These are phyloP conservation scores for Crocallis elinguaria DNA, from an alignment of 2,888 invertebrate genomes.

Conservation along the genomic window DNA sequence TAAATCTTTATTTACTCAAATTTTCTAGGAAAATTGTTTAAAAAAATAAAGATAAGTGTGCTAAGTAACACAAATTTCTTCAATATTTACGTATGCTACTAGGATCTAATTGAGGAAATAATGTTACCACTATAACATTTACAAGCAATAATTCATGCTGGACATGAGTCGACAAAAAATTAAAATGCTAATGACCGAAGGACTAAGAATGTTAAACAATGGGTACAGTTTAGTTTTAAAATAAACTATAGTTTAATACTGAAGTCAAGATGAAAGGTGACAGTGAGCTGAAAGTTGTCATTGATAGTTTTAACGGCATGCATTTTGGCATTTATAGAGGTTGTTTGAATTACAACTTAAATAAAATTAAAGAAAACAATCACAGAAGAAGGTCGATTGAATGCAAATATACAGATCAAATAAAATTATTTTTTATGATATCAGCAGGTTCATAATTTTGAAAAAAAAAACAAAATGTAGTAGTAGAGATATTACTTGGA, in stretches of 20 bases:
- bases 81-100: constrained; percentile 39
- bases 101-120: constrained; percentile 69
- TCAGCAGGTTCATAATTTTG: too few relatives aligned
- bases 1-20: too few relatives aligned
- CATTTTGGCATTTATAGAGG: constrained; percentile 2
- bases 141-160: constrained; percentile 33
- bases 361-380: constrained; percentile 26
- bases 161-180: not conserved
- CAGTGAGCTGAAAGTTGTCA: not conserved
- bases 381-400: constrained; percentile 22
- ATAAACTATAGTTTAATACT: not conserved
- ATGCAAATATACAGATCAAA: constrained; percentile 35
- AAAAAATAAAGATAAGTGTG: constrained; percentile 17
- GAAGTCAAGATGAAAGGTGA: not conserved
- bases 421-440: too few relatives aligned
- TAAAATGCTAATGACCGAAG: not conserved
- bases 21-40: constrained; percentile 9
- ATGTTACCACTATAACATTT: constrained; percentile 40
- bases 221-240: not conserved
- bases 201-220: not conserved
- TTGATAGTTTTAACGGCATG: constrained; percentile 11
- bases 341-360: not conserved
- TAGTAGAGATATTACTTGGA: too few relatives aligned
- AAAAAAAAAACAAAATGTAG: too few relatives aligned
- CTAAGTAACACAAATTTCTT: constrained; percentile 15